Conservation (phyloP, 2,797 vertebrate genomes). For the Apogon hyalosoma region DNA sequence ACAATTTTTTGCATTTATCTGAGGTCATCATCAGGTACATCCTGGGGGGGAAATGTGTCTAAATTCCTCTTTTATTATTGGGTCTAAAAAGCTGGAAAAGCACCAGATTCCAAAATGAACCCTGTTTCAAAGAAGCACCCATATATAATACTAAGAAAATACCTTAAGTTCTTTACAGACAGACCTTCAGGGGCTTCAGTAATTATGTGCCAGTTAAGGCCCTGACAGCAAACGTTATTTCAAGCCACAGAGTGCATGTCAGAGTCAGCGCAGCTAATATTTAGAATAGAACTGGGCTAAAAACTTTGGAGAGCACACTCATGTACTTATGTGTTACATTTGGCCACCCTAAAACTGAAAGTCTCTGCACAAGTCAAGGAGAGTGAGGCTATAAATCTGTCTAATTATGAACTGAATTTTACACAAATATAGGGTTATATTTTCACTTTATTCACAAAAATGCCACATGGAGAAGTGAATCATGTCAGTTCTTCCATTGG, state of each 20-base stretch:
- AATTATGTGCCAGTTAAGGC: not conserved
- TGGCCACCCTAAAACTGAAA: not conserved
- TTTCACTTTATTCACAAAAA: not conserved
- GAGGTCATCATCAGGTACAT: too few species aligned
- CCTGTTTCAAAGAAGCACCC: too few species aligned
- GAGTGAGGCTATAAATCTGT: constrained; percentile 8
- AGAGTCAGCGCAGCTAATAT: not conserved
- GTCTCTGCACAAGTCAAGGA: not conserved
- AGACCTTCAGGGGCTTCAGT: too few species aligned
- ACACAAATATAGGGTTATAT: too few species aligned
- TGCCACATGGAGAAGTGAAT: not conserved
- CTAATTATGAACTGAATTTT: not conserved
- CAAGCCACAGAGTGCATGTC: not conserved
- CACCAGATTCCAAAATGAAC: too few species aligned
- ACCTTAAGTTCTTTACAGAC: too few species aligned
- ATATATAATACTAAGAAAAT: too few species aligned
- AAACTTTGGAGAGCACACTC: constrained; percentile 1
- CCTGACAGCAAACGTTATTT: constrained; percentile 1
- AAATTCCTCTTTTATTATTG: too few species aligned
- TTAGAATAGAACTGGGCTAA: not conserved
- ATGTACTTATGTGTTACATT: not conserved
- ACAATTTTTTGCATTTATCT: too few species aligned
- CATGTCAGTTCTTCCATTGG: not conserved
- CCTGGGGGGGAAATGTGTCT: too few species aligned
- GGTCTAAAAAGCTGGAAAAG: too few species aligned